These are phyloP conservation scores for Oenanthe oenanthe DNA, from an alignment of 2,113 vertebrate species.

Conservation along the genomic window DNA sequence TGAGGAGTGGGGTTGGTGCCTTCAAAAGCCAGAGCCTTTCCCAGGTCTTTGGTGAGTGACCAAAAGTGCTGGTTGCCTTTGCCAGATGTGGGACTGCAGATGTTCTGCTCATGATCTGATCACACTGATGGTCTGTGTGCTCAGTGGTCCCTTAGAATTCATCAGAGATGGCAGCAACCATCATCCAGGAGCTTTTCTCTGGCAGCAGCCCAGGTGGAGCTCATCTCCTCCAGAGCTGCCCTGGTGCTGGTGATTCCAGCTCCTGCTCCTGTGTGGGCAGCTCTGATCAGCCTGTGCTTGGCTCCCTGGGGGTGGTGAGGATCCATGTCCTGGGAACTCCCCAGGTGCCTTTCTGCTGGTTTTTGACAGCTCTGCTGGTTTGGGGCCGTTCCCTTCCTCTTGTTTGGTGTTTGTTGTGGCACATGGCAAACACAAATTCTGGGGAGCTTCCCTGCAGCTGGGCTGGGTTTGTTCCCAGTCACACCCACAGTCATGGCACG, in stretches of 20 bases:
- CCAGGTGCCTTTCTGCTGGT: neutral
- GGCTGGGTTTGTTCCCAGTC: neutral
- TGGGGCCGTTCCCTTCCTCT: neutral
- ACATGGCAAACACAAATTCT: neutral
- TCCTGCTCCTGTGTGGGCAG: neutral
- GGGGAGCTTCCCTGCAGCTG: conserved; percentile 15
- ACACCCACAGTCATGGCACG: neutral
- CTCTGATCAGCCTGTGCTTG: neutral
- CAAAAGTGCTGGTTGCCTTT: neutral
- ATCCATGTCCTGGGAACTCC: neutral
- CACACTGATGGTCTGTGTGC: rapidly evolving
- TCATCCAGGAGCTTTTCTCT: neutral
- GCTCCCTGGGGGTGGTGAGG: neutral
- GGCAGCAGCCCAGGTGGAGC: neutral
- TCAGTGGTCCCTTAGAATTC: neutral
- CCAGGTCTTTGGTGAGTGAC: neutral
- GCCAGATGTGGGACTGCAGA: neutral
- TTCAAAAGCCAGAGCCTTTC: neutral
- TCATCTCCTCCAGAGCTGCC: neutral
- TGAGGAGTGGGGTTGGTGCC: neutral
- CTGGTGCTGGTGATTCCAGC: neutral
- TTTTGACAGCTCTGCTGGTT: neutral
- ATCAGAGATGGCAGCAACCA: neutral
- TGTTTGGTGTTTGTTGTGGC: neutral
- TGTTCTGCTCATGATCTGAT: neutral